Evolutionary conservation across 1,140 invertebrate species (phyloP).

Genomic region (Drosophila carrolli): DNA sequence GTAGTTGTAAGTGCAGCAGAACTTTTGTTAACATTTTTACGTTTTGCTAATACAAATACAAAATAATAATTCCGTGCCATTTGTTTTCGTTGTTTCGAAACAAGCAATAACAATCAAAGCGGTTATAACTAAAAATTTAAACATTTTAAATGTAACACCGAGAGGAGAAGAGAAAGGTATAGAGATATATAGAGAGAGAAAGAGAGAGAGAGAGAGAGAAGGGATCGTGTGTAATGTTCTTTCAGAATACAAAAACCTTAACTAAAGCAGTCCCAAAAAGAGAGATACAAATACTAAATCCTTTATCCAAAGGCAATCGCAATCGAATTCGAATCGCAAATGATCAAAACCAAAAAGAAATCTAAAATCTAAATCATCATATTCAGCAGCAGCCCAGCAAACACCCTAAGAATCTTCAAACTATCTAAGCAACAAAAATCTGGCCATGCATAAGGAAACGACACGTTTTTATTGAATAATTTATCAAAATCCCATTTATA

Average conservation of each 20-base stretch:
- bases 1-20: constrained; percentile 79
- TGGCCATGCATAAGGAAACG: constrained; percentile 69
- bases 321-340: constrained; percentile 81
- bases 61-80: constrained; percentile 79
- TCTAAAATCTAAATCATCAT: constrained; percentile 42
- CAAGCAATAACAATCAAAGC: constrained; percentile 80
- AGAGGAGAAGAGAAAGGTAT: constrained; percentile 1
- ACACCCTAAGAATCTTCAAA: constrained; percentile 78
- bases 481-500: constrained; percentile 44
- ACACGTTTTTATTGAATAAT: constrained; percentile 55
- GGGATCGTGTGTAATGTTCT: constrained; percentile 71
- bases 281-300: constrained; percentile 53
- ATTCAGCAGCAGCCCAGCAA: constrained; percentile 42
- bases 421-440: constrained; percentile 70
- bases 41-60: constrained; percentile 57
- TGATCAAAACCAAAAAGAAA: constrained; percentile 77
- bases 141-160: constrained; percentile 72
- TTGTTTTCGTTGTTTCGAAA: constrained; percentile 72
- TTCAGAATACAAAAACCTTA: constrained; percentile 30
- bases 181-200: neutral
- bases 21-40: constrained; percentile 71
- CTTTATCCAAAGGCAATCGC: constrained; percentile 71
- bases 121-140: constrained; percentile 62
- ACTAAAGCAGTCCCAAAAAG: constrained; percentile 24
- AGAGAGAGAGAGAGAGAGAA: neutral